Base-by-base conservation (phyloP, 2,113 vertebrate genomes). In the Sceloporus undulatus region DNA sequence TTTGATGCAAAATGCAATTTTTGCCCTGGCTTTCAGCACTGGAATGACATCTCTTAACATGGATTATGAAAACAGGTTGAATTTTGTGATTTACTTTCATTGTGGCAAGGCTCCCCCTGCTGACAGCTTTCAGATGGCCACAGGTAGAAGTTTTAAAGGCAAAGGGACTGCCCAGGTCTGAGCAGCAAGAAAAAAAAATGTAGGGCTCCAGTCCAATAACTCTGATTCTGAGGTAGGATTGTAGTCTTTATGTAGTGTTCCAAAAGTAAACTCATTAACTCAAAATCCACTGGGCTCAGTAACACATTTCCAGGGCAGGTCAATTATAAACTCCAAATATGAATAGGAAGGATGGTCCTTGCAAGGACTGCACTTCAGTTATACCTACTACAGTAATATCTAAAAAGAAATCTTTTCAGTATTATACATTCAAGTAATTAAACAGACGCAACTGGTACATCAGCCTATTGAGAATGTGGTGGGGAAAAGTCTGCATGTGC, bases 91-190 rank as follows among this genome's bases (percentile, higher is more conserved):
- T 80, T 79, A 54, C 1, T 73, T 25, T 62, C 21, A 40, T 34
- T 75, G 70, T 82, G 1, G 18, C 75, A 65, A 14, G 74, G 86
- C 86, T 83, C 80, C 87, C 73, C 76, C 87, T 88, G 19, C 80
- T 77, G 80, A 68, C 66, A 9, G 42, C 2, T 77, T 78, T 23
- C 4, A 1, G 42, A 8, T 18, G 83, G 62, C 25, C 83, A 75
- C n/a, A 21, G 66, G 56, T n/a, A 70, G 25, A 75, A 75, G 4
- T 62, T 75, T 75, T 65, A 40, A 56, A 27, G 70, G 9, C 11
- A 71, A 71, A 68, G 23, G 48, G 42, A 65, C 6, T 76, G 29
- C 29, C 16, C 8, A 25, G 16, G 77, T 52, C 59, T 48, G 56
- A 73, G 70, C 23, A 5, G 1, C 66, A 62, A n/a, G 54, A 38